A percentile compares a stretch with the other conserved stretches of the same genome.
Conservation (phyloP, 1,140 invertebrate genomes). For the Ganaspis sp. region DNA sequence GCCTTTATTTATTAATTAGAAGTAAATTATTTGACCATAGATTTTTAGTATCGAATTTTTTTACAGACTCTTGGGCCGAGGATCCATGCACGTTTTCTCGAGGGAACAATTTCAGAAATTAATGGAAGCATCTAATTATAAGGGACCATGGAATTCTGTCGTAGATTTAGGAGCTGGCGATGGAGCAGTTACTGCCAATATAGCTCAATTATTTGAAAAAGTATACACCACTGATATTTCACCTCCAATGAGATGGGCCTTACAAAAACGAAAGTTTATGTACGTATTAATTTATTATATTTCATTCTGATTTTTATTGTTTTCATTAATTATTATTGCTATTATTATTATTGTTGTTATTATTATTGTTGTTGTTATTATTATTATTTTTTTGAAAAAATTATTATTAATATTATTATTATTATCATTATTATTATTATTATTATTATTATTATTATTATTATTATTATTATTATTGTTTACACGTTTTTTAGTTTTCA, state of each 20-base stretch:
- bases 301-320: neutral
- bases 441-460: no score
- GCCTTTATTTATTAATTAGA: no score
- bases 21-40: no score
- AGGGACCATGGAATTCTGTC: conserved; percentile 76
- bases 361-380: no score
- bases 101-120: conserved; percentile 83
- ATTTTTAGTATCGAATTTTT: neutral
- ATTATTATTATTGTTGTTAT: no score
- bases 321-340: no score
- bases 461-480: no score
- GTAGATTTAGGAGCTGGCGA: conserved; percentile 95
- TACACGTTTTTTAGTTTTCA: no score
- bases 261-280: conserved; percentile 85
- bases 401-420: no score
- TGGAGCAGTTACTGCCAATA: conserved; percentile 88
- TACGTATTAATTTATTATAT: conserved; percentile 73
- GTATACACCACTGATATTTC: conserved; percentile 93
- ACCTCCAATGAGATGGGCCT: conserved; percentile 84
- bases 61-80: conserved; percentile 87
- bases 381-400: no score
- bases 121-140: conserved; percentile 74
- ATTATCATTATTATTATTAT: no score
- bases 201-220: conserved; percentile 83
- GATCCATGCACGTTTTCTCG: conserved; percentile 96